Evolutionary conservation across 2,888 invertebrate species (phyloP), one percentile per base, ranked within the genome.

Genomic region (Drosophila stalkeri): DNA sequence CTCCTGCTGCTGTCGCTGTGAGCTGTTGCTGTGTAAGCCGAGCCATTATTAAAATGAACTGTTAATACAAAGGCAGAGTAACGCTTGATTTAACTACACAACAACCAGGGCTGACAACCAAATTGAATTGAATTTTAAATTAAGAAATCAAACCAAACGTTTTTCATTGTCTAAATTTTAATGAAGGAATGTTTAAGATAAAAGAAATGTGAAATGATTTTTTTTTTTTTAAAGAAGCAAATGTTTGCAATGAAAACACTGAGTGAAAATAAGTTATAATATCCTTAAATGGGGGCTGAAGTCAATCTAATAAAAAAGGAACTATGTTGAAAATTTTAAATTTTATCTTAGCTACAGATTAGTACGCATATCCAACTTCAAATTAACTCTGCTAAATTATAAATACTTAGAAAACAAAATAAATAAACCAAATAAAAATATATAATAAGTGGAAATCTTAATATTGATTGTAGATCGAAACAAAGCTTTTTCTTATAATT

Each of bases 31-130:
- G 55, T 37, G 64, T 64, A 72, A 72, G 64, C 67, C 68, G 31
- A 64, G 67, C 70, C 77, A 68, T 84, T 84, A 89, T 89, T 86
- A 77, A 84, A 89, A 85, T 89, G 73, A 89, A 87, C 88, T 80
- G 85, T 87, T 81, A 80, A 89, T 87, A 89, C 85, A 89, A 89
- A 31, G 61, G 66, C 67, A 73, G 59, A 52, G 46, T 59, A 51
- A 75, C 78, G 83, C 78, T 74, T 78, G 83, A 86, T 68, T 88
- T 68, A 76, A 83, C 73, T 70, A 44, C 51, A 64, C 59, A 60
- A 41, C 35, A 55, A 61, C 43, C 67, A 65, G 59, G 47, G 60
- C 43, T 76, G 77, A 37, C 80, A 72, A 60, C 37, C 61, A 12
- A 64, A 44, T 64, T 66, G 18, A 69, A 80, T 78, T 62, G 62